Evolutionary conservation across 2,797 vertebrate genomes (phyloP), one percentile per base, ranked within the genome.

Genomic region (Bryconaethiops microstoma): DNA sequence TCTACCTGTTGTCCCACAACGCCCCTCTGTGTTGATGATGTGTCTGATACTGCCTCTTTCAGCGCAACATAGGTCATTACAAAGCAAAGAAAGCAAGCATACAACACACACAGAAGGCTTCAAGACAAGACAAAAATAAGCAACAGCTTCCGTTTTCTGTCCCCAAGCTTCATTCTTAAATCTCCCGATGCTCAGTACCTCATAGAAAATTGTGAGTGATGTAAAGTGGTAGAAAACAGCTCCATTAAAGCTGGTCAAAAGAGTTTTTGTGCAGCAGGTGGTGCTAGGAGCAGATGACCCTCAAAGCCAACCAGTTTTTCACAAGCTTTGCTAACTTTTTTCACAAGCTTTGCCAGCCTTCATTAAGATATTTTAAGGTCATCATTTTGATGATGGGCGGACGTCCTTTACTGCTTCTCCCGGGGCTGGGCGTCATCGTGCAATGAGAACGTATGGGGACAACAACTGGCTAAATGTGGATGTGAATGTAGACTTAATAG

Each of bases 1-100:
- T 48, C 21, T 7, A 1, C 23, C 52, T 39, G 42, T 23, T 71
- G 35, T 45, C 25, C 62, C 75, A 82, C 60, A 75, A 75, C 78
- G 73, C 76, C 74, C 55, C 48, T 74, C 62, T 80, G 62, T 21
- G 39, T 80, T 71, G 69, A 81, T 70, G 67, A 21, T 71, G 71
- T 76, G 65, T 72, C 65, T 70, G 76, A 82, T 29, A 70, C 63
- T 50, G 54, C 65, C 59, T 70, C 62, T 68, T 42, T 45, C 29
- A 35, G 25, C n/a, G 52, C 55, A 69, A 65, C 60, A 76, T 65
- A 78, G 3, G 21, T 76, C 25, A 74, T 79, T n/a, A 62, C 13
- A 74, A 74, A 62, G 45, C 25, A 63, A 74, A 81, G 35, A 71
- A 52, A 52, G 48, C 12, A 52, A 14, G 48, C 13, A 14, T 14